Conservation (phyloP, 2,113 vertebrate genomes). For the Motacilla tschutschensis region DNA sequence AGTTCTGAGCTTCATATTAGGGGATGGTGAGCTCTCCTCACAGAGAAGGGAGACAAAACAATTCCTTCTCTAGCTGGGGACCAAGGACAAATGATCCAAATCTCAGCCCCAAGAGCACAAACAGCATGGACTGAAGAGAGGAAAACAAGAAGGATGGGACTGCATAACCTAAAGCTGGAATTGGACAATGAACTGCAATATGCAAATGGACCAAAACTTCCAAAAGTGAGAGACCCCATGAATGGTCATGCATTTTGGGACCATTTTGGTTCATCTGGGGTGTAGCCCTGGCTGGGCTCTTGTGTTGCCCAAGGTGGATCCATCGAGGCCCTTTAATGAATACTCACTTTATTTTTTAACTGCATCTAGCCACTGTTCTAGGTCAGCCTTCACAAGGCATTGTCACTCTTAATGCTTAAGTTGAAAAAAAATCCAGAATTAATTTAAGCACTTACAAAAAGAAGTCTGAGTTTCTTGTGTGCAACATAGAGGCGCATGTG, state of each 20-base stretch:
- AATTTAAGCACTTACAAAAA: neutral
- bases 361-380: neutral
- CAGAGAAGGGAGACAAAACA: neutral
- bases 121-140: neutral
- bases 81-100: neutral
- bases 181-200: neutral
- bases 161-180: accelerated
- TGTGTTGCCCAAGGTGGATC: neutral
- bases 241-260: accelerated
- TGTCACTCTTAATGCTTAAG: neutral
- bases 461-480: neutral
- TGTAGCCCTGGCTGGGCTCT: neutral
- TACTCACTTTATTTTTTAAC: neutral
- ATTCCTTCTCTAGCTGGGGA: neutral
- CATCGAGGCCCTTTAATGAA: neutral
- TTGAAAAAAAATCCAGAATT: neutral
- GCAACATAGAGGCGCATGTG: neutral
- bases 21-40: neutral
- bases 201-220: neutral
- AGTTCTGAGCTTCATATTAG: neutral
- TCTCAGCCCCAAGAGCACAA: neutral
- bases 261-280: neutral
- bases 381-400: neutral
- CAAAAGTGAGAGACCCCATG: accelerated
- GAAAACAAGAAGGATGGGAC: neutral